These are phyloP conservation scores for Tachysurus fulvidraco DNA, from an alignment of 2,113 vertebrate genomes.

Conservation along the genomic window DNA sequence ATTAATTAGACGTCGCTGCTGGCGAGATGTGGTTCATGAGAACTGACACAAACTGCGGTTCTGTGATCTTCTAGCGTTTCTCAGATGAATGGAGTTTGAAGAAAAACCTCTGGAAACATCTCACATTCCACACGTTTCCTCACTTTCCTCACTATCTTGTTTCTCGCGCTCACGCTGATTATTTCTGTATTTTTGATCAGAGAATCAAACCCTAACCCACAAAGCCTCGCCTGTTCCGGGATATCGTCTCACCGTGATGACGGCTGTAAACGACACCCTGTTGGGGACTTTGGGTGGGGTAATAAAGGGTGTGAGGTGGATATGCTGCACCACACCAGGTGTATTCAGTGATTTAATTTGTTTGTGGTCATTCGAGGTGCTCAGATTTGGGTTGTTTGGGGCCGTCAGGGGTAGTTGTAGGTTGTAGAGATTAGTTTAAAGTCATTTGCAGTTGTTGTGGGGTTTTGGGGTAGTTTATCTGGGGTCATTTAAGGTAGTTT, in stretches of 20 bases:
- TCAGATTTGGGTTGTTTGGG: not conserved
- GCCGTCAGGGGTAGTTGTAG: not conserved
- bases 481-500: not conserved
- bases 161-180: not conserved
- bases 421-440: not conserved
- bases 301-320: not conserved
- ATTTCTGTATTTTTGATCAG: not conserved
- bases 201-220: constrained; percentile 66
- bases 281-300: not conserved
- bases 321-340: not conserved
- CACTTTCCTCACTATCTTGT: not conserved
- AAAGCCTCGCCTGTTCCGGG: constrained; percentile 70
- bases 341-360: not conserved
- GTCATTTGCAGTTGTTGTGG: not conserved
- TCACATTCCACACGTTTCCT: not conserved
- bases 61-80: not conserved
- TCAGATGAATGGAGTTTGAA: not conserved
- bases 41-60: not conserved
- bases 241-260: constrained; percentile 66
- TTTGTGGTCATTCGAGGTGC: not conserved
- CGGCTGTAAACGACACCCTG: constrained; percentile 70
- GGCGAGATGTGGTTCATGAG: constrained; percentile 51
- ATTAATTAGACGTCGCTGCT: not conserved
- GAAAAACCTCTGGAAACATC: not conserved
- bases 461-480: not conserved